Base-by-base conservation (phyloP, 2,797 vertebrate species). In the Neoniphon sammara region DNA sequence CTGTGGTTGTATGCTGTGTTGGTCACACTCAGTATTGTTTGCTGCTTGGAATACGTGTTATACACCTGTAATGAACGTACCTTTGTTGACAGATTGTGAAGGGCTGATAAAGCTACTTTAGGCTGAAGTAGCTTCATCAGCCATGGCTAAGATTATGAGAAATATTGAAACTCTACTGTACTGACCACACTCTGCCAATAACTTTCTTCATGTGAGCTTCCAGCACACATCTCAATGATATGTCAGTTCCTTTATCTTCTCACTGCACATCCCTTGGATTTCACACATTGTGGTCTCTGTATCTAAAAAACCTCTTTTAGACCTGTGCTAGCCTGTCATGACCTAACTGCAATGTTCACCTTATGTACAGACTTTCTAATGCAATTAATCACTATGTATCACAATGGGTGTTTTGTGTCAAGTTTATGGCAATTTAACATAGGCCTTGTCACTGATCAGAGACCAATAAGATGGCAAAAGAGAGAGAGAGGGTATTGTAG, bases 371-470 rank as follows among this genome's bases (percentile, higher is more conserved):
- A 39, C 49, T 55, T 69, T 79, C 46, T 58, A 49, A 39, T 75
- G 63, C 50, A 25, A 64, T 64, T 52, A 56, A 62, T 80, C 67
- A 76, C 74, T 67, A 65, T 72, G 73, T 50, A 61, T 74, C 70
- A 81, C 56, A 72, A 14, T 60, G 39, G 52, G 60, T 70, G 36
- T 79, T 81, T 62, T 66, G 70, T 71, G 79, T 85, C 20, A 55
- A 39, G 68, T 64, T 70, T 59, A 75, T 71, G 65, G 47, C 66
- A 61, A 10, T 25, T 75, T 76, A 56, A 65, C 47, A 75, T 54
- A 57, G 73, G 80, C 70, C 85, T 80, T 79, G 55, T 20, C 53
- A 66, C 23, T 17, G n/a, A 55, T 27, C 12, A 21, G 46, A 74
- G 58, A 71, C 5, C 12, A 2, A 36, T 66, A 49, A 72, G 75